These are phyloP conservation scores for Anneissia japonica DNA, from an alignment of 35 echinoderm and acorn worm species.

Conservation along the genomic window DNA sequence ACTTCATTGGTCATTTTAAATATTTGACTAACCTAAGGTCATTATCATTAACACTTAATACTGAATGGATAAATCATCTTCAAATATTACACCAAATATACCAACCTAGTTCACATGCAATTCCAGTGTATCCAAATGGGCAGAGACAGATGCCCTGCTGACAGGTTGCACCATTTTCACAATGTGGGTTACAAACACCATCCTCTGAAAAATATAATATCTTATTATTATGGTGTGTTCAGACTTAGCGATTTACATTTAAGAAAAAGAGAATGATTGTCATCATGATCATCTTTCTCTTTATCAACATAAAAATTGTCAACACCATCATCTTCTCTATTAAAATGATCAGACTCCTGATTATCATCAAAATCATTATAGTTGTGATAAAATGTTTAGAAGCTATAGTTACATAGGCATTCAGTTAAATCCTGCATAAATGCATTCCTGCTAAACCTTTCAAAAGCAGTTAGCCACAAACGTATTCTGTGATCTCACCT, in stretches of 20 bases:
- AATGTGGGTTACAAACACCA: constrained; percentile 47
- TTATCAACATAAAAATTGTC: not conserved
- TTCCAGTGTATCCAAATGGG: constrained; percentile 66
- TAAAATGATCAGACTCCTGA: not conserved
- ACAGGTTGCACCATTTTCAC: constrained; percentile 68
- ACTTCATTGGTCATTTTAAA: too few species aligned
- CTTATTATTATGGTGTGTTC: too few species aligned
- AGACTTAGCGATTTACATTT: too few species aligned
- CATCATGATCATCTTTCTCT: not conserved
- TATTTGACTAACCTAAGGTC: too few species aligned
- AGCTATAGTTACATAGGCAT: not conserved
- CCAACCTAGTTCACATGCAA: constrained; percentile 52
- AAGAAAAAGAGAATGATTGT: not conserved
- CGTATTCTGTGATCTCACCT: too few species aligned
- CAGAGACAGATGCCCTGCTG: constrained; percentile 64
- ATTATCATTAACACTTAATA: too few species aligned
- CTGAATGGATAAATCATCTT: too few species aligned
- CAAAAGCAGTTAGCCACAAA: too few species aligned
- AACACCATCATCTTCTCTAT: constrained; percentile 7
- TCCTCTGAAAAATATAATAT: constrained; percentile 35
- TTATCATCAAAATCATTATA: constrained; percentile 14
- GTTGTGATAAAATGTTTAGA: not conserved
- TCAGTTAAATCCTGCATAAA: not conserved
- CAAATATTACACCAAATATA: too few species aligned
- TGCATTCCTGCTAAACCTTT: not conserved